These are phyloP conservation scores for Limnephilus marmoratus DNA, from an alignment of 2,888 invertebrate genomes.

Conservation along the genomic window DNA sequence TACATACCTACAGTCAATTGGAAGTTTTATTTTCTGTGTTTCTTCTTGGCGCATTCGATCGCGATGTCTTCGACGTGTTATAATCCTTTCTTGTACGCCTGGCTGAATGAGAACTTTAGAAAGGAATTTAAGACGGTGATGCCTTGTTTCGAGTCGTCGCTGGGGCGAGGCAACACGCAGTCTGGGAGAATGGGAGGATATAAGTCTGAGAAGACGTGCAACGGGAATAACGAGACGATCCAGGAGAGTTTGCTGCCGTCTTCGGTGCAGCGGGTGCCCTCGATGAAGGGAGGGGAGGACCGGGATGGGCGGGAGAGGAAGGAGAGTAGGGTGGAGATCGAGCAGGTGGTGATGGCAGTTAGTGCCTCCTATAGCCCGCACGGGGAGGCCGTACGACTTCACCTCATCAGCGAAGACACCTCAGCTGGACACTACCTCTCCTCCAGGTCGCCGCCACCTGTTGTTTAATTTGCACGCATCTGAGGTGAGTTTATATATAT, in stretches of 20 bases:
- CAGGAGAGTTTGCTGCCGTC: constrained; percentile 80
- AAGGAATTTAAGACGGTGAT: constrained; percentile 93
- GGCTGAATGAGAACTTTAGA: constrained; percentile 97
- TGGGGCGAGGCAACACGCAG: constrained; percentile 68
- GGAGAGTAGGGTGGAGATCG: constrained; percentile 78
- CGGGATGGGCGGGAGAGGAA: constrained; percentile 73
- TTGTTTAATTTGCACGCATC: constrained; percentile 52
- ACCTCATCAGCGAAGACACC: constrained; percentile 72
- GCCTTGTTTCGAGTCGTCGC: constrained; percentile 79
- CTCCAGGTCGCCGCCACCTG: constrained; percentile 60
- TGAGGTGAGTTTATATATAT: constrained; percentile 33
- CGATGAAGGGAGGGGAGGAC: constrained; percentile 69
- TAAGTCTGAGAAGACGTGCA: constrained; percentile 84
- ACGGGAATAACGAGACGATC: constrained; percentile 86
- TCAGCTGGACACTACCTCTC: constrained; percentile 67
- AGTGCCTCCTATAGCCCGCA: constrained; percentile 71
- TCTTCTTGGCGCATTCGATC: constrained; percentile 93
- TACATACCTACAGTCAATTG: constrained; percentile 81
- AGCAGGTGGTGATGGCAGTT: constrained; percentile 76
- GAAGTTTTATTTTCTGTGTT: constrained; percentile 91
- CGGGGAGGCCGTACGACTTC: constrained; percentile 72
- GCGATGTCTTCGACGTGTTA: constrained; percentile 98
- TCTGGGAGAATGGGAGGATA: constrained; percentile 77
- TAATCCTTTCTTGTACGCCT: constrained; percentile 97
- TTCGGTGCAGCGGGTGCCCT: constrained; percentile 78